Conservation (phyloP, 2,888 invertebrate species). For the Drosophila flavopinicola region DNA sequence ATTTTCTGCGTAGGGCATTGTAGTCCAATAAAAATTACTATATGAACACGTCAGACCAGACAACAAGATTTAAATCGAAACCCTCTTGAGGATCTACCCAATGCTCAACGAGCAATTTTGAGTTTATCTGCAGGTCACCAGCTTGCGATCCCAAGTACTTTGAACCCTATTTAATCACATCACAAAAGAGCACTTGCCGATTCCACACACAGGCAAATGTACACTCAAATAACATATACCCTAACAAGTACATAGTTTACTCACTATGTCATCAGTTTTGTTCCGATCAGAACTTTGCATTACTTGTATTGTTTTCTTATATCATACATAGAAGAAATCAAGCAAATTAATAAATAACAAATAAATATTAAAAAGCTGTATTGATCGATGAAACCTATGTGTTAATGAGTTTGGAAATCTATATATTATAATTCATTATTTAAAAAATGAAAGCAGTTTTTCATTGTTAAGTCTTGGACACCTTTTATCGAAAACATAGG, state of each 20-base stretch:
- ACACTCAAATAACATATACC: too few species aligned
- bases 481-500: too few species aligned
- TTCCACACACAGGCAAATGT: background rate
- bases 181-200: conserved; percentile 10
- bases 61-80: conserved; percentile 15
- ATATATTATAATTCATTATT: too few species aligned
- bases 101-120: background rate
- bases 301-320: too few species aligned
- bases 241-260: background rate
- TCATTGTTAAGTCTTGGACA: too few species aligned
- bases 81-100: conserved; percentile 3
- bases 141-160: conserved; percentile 32
- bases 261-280: background rate
- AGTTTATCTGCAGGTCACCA: conserved; percentile 41
- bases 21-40: conserved; percentile 12
- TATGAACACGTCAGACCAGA: background rate
- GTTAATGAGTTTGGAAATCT: too few species aligned
- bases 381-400: too few species aligned
- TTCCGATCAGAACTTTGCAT: background rate
- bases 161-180: conserved; percentile 42
- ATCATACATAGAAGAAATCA: too few species aligned
- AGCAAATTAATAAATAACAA: too few species aligned
- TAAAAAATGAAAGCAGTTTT: too few species aligned
- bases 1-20: background rate
- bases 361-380: too few species aligned